Percentiles rank a stretch among this genome's conserved stretches.
Conservation (phyloP, 2,113 vertebrate genomes). For the Eurypyga helias region DNA sequence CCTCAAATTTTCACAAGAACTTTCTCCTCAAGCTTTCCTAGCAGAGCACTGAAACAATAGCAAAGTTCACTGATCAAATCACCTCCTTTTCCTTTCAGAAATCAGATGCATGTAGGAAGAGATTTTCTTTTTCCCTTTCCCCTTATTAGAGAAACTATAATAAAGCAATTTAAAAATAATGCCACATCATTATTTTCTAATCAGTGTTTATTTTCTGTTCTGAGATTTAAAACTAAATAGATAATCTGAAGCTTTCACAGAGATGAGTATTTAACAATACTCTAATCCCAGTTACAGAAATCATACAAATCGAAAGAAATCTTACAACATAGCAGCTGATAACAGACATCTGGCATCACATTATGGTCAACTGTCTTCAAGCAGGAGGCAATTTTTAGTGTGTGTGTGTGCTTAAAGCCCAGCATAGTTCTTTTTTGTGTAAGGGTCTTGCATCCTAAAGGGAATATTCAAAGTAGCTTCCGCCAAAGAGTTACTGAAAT, state of each 20-base stretch:
- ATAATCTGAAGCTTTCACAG: not conserved
- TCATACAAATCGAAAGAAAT: not conserved
- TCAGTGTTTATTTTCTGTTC: not conserved
- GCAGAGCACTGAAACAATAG: not conserved
- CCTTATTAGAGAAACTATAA: not conserved
- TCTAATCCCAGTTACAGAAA: not conserved
- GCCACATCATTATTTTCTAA: not conserved
- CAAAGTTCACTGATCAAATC: not conserved
- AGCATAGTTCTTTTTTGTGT: not conserved
- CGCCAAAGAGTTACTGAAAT: not conserved
- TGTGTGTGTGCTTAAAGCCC: not conserved
- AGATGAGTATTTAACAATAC: not conserved
- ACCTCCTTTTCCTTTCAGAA: not conserved
- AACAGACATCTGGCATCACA: not conserved
- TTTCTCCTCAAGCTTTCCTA: not conserved
- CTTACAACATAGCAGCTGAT: not conserved
- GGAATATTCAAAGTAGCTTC: not conserved
- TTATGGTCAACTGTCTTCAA: not conserved
- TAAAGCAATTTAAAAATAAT: not conserved
- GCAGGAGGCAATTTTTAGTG: not conserved
- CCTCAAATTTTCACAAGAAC: not conserved
- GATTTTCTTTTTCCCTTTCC: not conserved
- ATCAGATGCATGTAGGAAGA: not conserved
- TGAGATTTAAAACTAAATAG: not conserved
- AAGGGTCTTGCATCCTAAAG: not conserved